Evolutionary conservation across 2,113 vertebrate genomes (phyloP), one percentile per base, ranked within the genome.

Genomic region (Varanus salvator): DNA sequence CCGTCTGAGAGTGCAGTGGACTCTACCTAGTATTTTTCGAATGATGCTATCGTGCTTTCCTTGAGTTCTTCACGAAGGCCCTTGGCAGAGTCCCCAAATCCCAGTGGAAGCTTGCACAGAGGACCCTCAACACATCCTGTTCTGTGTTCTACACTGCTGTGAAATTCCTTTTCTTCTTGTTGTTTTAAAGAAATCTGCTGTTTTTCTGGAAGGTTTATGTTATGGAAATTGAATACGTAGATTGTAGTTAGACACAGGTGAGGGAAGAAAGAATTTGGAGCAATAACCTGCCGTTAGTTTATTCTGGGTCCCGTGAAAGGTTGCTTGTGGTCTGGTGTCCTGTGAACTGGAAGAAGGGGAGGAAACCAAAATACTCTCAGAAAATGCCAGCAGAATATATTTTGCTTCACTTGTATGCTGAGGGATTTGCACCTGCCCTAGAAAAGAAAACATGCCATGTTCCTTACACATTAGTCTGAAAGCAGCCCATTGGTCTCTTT

Each of bases 1-100:
- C 74, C 9, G 74, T 68, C 77, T 52, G 76, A 66, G 81, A 80
- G 50, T 31, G 69, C 76, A 85, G 90, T 91, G 90, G 82, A 66
- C 68, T 23, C 76, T 64, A 60, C 84, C 60, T 75, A 54, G 54
- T 75, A 80, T 86, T 86, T 84, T 87, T 80, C 50, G 60, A 84
- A 44, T 44, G 72, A 34, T 66, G 80, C 87, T 86, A 72, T 80
- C 75, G 64, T 57, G 60, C 76, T 54, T 84, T 78, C 80, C 29
- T 15, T 34, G 81, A 72, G 64, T 27, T 72, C 71, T 85, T 85
- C 50, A 57, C n/a, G 50, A 84, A 85, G 64, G 60, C n/a, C 52
- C 38, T 52, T 75, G 31, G n/a, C 48, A 11, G 44, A 74, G 29
- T 64, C 23, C 23, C 23, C 6, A 69, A 85, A 78, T 85, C 90